Percentiles rank a stretch among this genome's conserved stretches.
These are phyloP conservation scores for Anguilla japonica DNA, from an alignment of 2,113 vertebrate genomes.

Conservation along the genomic window DNA sequence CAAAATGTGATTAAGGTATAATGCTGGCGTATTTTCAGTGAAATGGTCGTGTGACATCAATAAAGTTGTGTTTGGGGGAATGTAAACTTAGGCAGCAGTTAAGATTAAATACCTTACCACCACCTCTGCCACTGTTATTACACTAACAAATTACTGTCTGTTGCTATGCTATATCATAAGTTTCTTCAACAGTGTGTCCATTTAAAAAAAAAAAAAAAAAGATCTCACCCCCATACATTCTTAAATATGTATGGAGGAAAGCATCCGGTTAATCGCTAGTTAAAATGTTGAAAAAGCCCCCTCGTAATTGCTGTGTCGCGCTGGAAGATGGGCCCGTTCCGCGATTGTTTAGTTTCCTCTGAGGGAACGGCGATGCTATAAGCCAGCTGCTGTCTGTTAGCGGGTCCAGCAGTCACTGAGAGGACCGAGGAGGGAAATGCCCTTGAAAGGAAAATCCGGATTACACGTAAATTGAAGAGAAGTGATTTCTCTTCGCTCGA, in stretches of 20 bases:
- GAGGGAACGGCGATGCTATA: background rate
- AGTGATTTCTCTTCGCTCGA: background rate
- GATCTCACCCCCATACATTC: too few relatives aligned
- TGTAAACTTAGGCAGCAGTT: background rate
- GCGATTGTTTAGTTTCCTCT: background rate
- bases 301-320: background rate
- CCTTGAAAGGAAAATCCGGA: constrained; percentile 3
- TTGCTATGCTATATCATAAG: background rate
- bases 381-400: background rate
- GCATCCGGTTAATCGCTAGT: background rate
- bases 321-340: background rate
- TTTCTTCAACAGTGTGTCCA: background rate
- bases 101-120: background rate
- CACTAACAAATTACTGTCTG: too few relatives aligned
- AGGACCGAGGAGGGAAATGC: background rate
- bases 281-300: background rate
- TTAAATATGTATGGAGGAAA: background rate
- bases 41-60: background rate
- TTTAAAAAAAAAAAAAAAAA: too few relatives aligned
- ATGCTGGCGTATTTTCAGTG: background rate
- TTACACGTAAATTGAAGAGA: background rate
- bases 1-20: background rate
- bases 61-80: background rate
- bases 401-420: background rate
- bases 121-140: background rate